Percentiles rank a stretch among this genome's conserved stretches.
Conservation (phyloP, 2,797 vertebrate species). For the Muraenolepis orangiensis region DNA sequence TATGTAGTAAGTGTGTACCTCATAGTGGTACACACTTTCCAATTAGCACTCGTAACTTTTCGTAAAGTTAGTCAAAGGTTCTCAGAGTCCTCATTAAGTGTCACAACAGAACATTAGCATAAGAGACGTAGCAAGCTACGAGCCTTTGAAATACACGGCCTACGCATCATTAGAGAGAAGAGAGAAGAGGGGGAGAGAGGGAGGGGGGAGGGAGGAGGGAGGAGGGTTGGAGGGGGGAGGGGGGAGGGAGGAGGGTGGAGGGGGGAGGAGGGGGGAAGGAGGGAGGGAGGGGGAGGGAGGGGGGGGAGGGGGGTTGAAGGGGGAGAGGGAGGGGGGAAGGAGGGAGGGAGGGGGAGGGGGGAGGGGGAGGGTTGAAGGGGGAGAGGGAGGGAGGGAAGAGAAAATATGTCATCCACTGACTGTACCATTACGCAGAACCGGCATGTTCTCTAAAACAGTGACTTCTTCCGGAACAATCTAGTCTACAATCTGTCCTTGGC, state of each 20-base stretch:
- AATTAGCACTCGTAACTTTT: background rate
- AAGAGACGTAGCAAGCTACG: slow-evolving; percentile 4
- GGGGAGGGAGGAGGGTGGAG: background rate
- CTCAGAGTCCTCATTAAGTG: slow-evolving; percentile 5
- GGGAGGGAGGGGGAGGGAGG: background rate
- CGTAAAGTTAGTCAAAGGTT: background rate
- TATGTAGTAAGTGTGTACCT: background rate
- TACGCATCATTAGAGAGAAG: slow-evolving; percentile 27
- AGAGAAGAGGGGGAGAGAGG: slow-evolving; percentile 1
- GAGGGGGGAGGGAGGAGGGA: background rate
- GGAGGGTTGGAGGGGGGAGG: background rate
- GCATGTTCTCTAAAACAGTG: no score
- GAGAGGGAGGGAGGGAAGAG: background rate
- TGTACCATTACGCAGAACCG: no score
- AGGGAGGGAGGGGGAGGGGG: background rate
- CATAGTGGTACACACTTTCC: background rate
- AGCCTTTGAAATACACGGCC: background rate
- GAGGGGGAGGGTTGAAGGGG: slow-evolving; percentile 1
- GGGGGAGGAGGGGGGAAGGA: background rate
- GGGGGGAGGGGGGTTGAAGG: background rate
- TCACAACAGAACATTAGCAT: slow-evolving; percentile 18
- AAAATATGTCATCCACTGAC: no score
- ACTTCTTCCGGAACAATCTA: background rate
- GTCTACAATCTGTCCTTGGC: slow-evolving; percentile 19
- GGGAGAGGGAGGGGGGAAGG: background rate